phyloP scores from a whole-genome alignment of 2,888 invertebrate genomes.

The Cephonodes hylas region DNA sequence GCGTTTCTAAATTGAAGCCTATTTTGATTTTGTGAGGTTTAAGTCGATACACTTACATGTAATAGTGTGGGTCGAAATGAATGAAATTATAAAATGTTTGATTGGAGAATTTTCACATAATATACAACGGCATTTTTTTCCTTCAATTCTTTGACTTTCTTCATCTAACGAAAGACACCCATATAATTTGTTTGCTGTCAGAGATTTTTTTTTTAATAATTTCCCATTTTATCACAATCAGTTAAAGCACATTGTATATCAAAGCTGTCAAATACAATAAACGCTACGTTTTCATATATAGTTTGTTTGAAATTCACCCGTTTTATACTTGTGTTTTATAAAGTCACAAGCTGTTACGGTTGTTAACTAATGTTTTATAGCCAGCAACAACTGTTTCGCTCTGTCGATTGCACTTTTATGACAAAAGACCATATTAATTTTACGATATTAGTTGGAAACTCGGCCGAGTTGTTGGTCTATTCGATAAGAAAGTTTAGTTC shows the following conservation, averaged over 20 bases:
- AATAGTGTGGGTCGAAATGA: no score
- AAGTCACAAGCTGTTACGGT: background rate
- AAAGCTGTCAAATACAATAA: background rate
- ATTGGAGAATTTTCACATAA: no score
- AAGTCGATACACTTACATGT: no score
- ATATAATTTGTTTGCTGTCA: no score
- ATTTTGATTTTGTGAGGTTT: no score
- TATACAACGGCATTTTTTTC: no score
- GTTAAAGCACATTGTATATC: background rate
- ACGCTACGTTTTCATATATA: background rate
- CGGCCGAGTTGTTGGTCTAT: slow-evolving; percentile 62
- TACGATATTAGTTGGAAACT: slow-evolving; percentile 60
- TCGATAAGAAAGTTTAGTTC: slow-evolving; percentile 77
- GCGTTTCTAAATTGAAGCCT: no score
- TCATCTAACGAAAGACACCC: no score
- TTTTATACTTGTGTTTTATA: background rate
- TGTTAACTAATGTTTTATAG: slow-evolving; percentile 15
- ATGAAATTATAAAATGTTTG: no score
- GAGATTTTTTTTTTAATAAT: no score
- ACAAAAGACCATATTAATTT: slow-evolving; percentile 54
- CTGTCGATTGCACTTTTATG: slow-evolving; percentile 33
- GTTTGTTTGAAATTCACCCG: background rate
- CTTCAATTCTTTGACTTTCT: no score
- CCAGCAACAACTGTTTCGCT: slow-evolving; percentile 15
- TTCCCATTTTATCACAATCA: no score